Evolutionary conservation across 1,140 invertebrate genomes (phyloP).

Genomic region (Gryon sp.): DNA sequence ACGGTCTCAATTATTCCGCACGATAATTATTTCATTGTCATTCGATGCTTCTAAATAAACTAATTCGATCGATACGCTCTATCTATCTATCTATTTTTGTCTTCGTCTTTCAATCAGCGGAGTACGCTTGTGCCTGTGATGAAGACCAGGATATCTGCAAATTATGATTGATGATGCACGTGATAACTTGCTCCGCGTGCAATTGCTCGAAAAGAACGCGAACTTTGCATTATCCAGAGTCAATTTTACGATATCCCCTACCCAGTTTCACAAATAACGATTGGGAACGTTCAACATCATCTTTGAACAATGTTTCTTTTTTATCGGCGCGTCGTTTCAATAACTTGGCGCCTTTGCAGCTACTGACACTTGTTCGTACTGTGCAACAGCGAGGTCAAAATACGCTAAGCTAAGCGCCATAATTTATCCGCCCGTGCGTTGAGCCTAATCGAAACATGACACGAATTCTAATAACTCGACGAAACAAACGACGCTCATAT

Average conservation of each 20-base stretch:
- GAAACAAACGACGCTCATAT: not conserved
- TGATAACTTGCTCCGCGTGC: constrained; percentile 1
- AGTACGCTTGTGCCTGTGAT: no score
- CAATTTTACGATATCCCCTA: constrained; percentile 19
- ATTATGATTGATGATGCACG: constrained; percentile 20
- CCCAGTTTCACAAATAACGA: constrained; percentile 20
- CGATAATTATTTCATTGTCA: constrained; percentile 7
- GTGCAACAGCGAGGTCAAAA: no score
- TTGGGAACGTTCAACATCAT: constrained; percentile 33
- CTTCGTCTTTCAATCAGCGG: no score
- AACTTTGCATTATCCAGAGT: not conserved
- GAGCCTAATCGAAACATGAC: constrained; percentile 39
- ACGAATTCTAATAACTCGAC: constrained; percentile 38
- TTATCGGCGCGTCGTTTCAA: constrained; percentile 1
- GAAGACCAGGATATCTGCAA: no score
- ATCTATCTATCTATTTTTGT: no score
- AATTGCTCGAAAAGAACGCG: not conserved
- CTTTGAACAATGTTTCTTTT: constrained; percentile 16
- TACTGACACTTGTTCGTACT: constrained; percentile 11
- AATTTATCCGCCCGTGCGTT: constrained; percentile 15
- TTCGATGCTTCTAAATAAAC: constrained; percentile 6
- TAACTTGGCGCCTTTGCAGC: no score
- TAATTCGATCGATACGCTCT: constrained; percentile 7
- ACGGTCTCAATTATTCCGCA: constrained; percentile 1
- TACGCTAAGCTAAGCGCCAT: constrained; percentile 13